phyloP scores from a whole-genome alignment of 2,797 vertebrate species.

The Coluber constrictor region DNA sequence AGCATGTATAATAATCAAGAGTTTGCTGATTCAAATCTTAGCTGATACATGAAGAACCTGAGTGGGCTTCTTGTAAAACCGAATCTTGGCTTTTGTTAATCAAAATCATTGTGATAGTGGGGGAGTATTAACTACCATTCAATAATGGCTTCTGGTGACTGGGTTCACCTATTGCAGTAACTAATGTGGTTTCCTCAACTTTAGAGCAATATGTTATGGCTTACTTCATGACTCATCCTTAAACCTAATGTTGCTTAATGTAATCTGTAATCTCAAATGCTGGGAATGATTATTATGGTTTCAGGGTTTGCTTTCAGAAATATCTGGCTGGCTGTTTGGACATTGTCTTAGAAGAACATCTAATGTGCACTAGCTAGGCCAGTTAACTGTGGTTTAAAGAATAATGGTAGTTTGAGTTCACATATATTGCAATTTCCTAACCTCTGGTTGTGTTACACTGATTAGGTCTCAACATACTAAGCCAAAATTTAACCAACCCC shows the following conservation, averaged over 20 bases:
- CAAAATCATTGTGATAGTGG: not conserved
- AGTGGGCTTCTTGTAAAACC: no score
- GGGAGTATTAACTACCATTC: not conserved
- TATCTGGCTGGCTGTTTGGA: not conserved
- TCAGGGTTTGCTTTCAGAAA: not conserved
- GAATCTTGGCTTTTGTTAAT: not conserved
- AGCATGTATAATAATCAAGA: not conserved
- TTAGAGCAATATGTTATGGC: not conserved
- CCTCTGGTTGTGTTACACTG: not conserved
- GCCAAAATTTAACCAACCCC: not conserved
- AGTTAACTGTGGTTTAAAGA: not conserved
- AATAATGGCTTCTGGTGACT: not conserved
- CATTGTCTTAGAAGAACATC: not conserved
- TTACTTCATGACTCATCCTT: not conserved
- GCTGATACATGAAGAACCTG: not conserved
- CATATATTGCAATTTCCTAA: not conserved
- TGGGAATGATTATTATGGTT: not conserved
- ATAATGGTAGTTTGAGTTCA: not conserved
- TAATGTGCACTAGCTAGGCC: not conserved
- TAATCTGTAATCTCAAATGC: not conserved
- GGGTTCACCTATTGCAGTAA: not conserved
- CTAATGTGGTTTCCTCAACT: not conserved
- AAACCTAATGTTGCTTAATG: not conserved
- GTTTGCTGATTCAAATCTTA: not conserved
- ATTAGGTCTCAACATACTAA: not conserved